Evolutionary conservation across 92 coral and sea anemone genomes (phyloP).

Genomic region (Siderastrea radians): DNA sequence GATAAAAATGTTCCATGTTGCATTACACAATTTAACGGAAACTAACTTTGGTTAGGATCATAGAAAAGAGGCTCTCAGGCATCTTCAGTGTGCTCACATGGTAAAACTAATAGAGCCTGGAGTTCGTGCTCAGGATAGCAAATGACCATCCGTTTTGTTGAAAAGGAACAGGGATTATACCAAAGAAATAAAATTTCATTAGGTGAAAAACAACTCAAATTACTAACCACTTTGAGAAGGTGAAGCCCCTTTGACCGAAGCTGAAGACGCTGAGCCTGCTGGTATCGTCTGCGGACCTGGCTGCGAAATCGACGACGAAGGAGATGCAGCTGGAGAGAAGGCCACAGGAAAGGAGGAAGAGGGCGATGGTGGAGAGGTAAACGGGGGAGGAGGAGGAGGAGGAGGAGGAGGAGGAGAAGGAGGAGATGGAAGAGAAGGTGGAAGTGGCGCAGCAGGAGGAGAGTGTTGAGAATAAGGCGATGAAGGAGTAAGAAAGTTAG

Average conservation of each 20-base stretch:
- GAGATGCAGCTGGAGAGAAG: no score
- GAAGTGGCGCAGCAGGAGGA: conserved; percentile 4
- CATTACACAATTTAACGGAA: no score
- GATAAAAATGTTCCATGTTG: no score
- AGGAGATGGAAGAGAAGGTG: conserved; percentile 1
- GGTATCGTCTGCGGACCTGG: neutral
- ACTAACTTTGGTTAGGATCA: no score
- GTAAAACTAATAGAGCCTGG: no score
- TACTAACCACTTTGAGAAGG: neutral
- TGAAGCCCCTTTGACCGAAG: neutral
- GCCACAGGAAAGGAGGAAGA: neutral
- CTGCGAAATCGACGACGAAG: neutral
- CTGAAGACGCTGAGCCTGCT: neutral
- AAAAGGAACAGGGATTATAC: no score
- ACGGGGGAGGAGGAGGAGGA: neutral
- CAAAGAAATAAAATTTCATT: no score
- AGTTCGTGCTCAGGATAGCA: no score
- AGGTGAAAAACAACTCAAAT: no score
- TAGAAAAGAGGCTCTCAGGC: no score
- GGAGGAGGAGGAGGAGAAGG: conserved; percentile 7
- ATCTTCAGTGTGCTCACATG: no score
- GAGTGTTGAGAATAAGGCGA: conserved; percentile 6
- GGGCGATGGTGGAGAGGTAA: neutral
- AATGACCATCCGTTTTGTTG: neutral
- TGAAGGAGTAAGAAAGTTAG: neutral